phyloP scores from a whole-genome alignment of 2,888 invertebrate genomes.

The Scaptomyza tumidula region DNA sequence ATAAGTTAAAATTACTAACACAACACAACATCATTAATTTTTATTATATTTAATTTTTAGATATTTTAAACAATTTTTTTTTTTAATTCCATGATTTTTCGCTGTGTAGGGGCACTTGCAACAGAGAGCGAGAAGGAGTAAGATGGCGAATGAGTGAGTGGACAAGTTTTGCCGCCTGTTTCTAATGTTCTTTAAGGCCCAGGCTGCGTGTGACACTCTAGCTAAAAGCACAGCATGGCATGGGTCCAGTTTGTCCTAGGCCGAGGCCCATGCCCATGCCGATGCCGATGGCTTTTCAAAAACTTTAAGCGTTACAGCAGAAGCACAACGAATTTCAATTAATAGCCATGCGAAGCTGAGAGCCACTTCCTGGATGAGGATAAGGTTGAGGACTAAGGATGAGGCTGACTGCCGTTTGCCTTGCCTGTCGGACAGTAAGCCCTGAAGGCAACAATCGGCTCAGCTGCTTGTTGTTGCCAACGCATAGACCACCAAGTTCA shows the following conservation, averaged over 20 bases:
- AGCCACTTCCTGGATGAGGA: conserved; percentile 50
- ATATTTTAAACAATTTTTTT: too few relatives aligned
- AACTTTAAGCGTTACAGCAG: conserved; percentile 47
- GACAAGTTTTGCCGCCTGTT: conserved; percentile 76
- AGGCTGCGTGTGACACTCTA: conserved; percentile 55
- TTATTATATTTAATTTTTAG: too few relatives aligned
- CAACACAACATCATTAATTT: too few relatives aligned
- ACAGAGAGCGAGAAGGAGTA: not conserved
- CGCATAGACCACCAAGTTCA: conserved; percentile 74
- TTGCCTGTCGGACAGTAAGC: conserved; percentile 74
- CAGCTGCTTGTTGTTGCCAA: conserved; percentile 72
- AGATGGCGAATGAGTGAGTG: conserved; percentile 20
- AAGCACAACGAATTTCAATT: conserved; percentile 78
- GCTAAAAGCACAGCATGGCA: conserved; percentile 21
- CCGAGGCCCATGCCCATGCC: conserved; percentile 12
- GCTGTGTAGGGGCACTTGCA: not conserved
- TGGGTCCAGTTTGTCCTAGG: conserved; percentile 21
- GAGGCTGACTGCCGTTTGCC: conserved; percentile 16
- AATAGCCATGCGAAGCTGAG: conserved; percentile 65
- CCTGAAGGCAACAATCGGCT: conserved; percentile 76
- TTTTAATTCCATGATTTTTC: not conserved
- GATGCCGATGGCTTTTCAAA: conserved; percentile 57
- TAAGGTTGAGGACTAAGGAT: not conserved
- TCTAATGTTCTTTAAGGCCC: conserved; percentile 75
- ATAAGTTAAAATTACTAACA: too few relatives aligned